Percentiles rank a stretch among this genome's conserved stretches.
phyloP scores from a whole-genome alignment of 2,888 invertebrate genomes.

The Leistus spinibarbis region DNA sequence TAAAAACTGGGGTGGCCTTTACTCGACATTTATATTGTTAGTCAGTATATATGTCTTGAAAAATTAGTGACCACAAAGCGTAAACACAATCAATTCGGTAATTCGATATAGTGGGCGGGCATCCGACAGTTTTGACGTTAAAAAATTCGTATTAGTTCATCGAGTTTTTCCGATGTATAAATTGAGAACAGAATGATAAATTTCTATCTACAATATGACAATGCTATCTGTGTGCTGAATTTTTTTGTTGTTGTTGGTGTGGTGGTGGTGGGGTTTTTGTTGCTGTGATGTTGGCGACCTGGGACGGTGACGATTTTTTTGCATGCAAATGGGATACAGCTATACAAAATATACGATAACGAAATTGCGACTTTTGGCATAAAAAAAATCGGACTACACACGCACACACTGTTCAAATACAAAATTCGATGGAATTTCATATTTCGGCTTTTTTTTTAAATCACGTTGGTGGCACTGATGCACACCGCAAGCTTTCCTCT shows the following conservation, averaged over 20 bases:
- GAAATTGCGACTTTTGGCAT: conserved; percentile 13
- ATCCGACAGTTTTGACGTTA: background rate
- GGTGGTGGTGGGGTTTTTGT: background rate
- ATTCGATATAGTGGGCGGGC: background rate
- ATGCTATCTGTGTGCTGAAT: background rate
- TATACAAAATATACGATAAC: conserved; percentile 23
- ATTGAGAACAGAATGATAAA: background rate
- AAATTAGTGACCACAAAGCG: too few species aligned
- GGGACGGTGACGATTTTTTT: background rate
- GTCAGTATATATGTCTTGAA: too few species aligned
- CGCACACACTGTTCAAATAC: background rate
- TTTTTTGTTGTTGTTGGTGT: conserved; percentile 7
- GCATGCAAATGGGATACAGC: conserved; percentile 25
- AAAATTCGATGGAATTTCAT: background rate
- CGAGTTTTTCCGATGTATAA: background rate
- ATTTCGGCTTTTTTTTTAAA: conserved; percentile 25
- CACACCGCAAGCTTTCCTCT: too few species aligned
- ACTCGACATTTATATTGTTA: too few species aligned
- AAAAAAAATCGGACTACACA: conserved; percentile 4
- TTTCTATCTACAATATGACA: conserved; percentile 18
- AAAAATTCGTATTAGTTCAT: background rate
- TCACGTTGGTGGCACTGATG: too few species aligned
- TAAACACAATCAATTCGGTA: too few species aligned
- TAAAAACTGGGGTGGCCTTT: too few species aligned
- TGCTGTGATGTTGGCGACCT: background rate